Conservation (phyloP, 1,140 invertebrate species). For the Drosophila erecta region DNA sequence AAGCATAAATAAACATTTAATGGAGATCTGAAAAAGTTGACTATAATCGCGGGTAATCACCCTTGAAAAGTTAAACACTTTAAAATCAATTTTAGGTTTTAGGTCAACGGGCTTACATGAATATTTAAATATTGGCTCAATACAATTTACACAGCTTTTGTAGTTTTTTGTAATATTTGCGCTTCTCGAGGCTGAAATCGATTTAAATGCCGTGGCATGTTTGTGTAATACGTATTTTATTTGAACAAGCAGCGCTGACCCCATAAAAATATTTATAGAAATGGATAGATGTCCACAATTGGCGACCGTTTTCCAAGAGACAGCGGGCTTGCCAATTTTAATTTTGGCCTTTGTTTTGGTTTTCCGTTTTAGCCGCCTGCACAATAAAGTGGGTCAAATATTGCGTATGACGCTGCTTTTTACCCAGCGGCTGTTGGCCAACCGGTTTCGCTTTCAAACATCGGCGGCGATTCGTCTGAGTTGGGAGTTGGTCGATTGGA, state of each 20-base stretch:
- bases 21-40: conserved; percentile 3
- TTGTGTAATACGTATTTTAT: conserved; percentile 23
- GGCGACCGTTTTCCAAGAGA: conserved; percentile 26
- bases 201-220: conserved; percentile 26
- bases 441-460: conserved; percentile 61
- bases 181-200: conserved; percentile 23
- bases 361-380: conserved; percentile 28
- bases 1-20: conserved; percentile 26
- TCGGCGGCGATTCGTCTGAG: conserved; percentile 55
- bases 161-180: conserved; percentile 20
- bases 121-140: conserved; percentile 36
- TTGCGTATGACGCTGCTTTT: conserved; percentile 67
- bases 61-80: conserved; percentile 32
- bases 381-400: conserved; percentile 71
- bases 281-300: conserved; percentile 33
- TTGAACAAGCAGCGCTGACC: conserved; percentile 19
- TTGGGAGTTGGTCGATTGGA: conserved; percentile 32
- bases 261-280: conserved; percentile 37
- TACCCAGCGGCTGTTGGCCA: conserved; percentile 38
- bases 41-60: conserved; percentile 21
- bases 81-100: conserved; percentile 29
- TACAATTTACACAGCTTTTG: conserved; percentile 24
- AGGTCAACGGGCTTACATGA: conserved; percentile 28
- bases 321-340: conserved; percentile 65
- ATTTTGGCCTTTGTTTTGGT: conserved; percentile 35